A percentile compares a stretch with the other conserved stretches of the same genome.
phyloP scores from a whole-genome alignment of 2,888 invertebrate species.

The Andrena camellia region DNA sequence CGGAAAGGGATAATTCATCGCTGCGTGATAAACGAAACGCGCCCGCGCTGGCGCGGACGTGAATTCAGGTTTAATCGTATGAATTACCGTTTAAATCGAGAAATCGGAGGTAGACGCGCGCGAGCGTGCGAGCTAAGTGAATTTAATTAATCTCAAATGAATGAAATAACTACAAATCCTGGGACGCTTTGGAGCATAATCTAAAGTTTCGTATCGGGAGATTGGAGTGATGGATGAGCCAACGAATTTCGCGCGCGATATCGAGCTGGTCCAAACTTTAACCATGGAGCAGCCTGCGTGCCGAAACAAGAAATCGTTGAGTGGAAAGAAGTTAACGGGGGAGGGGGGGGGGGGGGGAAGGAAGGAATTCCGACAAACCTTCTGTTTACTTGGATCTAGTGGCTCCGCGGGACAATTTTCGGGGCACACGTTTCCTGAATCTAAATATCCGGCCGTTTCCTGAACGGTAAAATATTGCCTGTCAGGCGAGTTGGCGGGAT shows the following conservation, averaged over 20 bases:
- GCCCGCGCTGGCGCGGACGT: slow-evolving; percentile 2
- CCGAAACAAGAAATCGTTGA: too few relatives aligned
- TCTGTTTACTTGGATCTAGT: too few relatives aligned
- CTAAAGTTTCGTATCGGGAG: slow-evolving; percentile 22
- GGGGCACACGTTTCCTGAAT: not conserved
- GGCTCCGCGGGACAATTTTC: not conserved
- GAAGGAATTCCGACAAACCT: too few relatives aligned
- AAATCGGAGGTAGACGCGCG: slow-evolving; percentile 11
- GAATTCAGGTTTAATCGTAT: slow-evolving; percentile 50
- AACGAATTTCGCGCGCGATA: slow-evolving; percentile 2
- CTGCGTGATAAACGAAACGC: not conserved
- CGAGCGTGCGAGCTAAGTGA: slow-evolving; percentile 34
- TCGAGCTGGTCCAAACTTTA: not conserved
- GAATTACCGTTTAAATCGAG: slow-evolving; percentile 46
- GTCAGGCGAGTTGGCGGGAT: slow-evolving; percentile 20
- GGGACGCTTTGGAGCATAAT: slow-evolving; percentile 43
- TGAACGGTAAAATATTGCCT: slow-evolving; percentile 1
- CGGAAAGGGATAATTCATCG: not conserved
- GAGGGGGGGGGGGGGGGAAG: too few relatives aligned
- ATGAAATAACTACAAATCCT: slow-evolving; percentile 53
- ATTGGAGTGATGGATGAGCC: slow-evolving; percentile 35
- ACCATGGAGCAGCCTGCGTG: too few relatives aligned
- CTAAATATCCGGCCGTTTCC: not conserved
- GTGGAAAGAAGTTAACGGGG: too few relatives aligned
- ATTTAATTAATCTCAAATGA: slow-evolving; percentile 55